phyloP scores from a whole-genome alignment of 1,140 invertebrate genomes.

The Andricus grossulariae region DNA sequence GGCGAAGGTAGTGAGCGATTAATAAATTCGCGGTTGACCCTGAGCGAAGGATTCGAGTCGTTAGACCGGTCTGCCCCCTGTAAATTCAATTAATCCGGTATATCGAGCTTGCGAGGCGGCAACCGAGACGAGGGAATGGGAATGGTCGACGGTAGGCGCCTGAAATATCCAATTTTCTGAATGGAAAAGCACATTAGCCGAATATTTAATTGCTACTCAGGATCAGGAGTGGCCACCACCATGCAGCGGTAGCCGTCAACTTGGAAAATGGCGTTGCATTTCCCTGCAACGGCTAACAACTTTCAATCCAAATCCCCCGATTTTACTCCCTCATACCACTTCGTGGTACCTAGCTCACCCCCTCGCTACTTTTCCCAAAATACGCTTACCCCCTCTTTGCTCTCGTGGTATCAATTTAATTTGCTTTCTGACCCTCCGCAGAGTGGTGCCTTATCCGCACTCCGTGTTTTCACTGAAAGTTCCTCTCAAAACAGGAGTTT shows the following conservation, averaged over 20 bases:
- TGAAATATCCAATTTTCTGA: slow-evolving; percentile 73
- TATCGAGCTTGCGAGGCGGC: slow-evolving; percentile 58
- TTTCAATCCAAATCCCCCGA: slow-evolving; percentile 40
- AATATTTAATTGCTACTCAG: slow-evolving; percentile 71
- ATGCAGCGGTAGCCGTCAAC: slow-evolving; percentile 18
- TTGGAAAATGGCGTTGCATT: slow-evolving; percentile 53
- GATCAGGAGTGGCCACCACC: slow-evolving; percentile 60
- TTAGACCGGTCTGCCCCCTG: slow-evolving; percentile 51
- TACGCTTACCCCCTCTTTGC: too few species aligned
- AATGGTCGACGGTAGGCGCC: slow-evolving; percentile 49
- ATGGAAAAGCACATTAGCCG: slow-evolving; percentile 73
- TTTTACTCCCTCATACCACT: not conserved
- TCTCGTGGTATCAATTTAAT: too few species aligned
- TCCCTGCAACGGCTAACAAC: slow-evolving; percentile 48
- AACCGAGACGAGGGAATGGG: slow-evolving; percentile 40
- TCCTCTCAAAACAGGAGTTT: too few species aligned
- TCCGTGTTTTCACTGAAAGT: too few species aligned
- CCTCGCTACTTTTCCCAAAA: too few species aligned
- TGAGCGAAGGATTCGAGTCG: slow-evolving; percentile 44
- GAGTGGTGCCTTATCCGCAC: too few species aligned
- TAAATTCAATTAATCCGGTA: slow-evolving; percentile 68
- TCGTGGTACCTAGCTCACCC: too few species aligned
- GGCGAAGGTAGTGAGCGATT: slow-evolving; percentile 49
- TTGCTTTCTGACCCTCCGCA: too few species aligned
- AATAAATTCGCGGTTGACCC: slow-evolving; percentile 61